Base-by-base conservation (phyloP, 2,888 invertebrate species). In the Oxyteleia sp. region DNA sequence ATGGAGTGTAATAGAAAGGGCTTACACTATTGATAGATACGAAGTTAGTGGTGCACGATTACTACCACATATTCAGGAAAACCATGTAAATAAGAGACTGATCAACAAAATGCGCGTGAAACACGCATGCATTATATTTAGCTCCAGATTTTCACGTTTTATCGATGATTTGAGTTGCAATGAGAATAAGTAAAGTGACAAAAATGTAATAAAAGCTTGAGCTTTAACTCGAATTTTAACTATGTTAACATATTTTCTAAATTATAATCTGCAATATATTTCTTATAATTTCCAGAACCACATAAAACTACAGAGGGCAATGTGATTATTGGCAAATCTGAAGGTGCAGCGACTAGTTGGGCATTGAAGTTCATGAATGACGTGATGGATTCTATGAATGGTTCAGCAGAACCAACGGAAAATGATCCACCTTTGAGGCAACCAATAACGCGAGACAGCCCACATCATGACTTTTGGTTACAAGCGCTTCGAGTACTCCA, bases 61-160 rank as follows among this genome's bases (percentile, higher is more conserved):
- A 4, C 4, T 68, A 0, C 68, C 68, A 10, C 53, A 68, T 10
- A 23, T 55, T 4, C 53, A 68, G 26, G 13, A 55, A 10, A 10
- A 68, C 8, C 55, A 68, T 26, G 49, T 68, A 0, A 20, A 57
- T 41, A 4, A 1, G 2, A 41, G 29, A 8, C 16, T 53, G 13
- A 13, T 68, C 16, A 68, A 68, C 38, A 68, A 68, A 55, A 18
- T 66, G 38, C 66, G 66, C 0, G 66, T 66, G 1, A 66, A 66
- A 26, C 51, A 66, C 20, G 51, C 51, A 8, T 66, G 61, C 26
- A 1, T 29, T 2, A 61, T 61, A 4, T 29, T 61, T 10, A 35
- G 61, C 4, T 15, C 20, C 0, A 11, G 66, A 20, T 8, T 66
- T 2, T 66, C 53, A 0, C 0, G 41, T 0, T 66, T 66, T 23